Evolutionary conservation across 1,140 invertebrate species (phyloP).

Genomic region (Ceratina japonica): DNA sequence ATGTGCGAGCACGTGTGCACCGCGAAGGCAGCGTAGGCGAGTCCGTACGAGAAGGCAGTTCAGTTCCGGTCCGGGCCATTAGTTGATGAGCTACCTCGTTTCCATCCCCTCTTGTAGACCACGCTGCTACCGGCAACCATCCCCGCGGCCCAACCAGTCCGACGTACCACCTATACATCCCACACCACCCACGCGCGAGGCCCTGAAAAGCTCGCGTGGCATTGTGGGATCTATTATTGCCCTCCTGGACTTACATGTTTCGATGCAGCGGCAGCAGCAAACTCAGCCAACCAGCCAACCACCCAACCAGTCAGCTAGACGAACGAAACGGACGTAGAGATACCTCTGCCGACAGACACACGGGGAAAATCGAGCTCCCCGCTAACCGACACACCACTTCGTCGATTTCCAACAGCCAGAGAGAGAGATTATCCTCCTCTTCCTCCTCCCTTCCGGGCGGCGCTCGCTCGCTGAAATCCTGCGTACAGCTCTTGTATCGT

Average conservation of each 20-base stretch:
- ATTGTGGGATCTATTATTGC: constrained; percentile 78
- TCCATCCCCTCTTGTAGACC: constrained; percentile 54
- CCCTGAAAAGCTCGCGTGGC: constrained; percentile 74
- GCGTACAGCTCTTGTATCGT: constrained; percentile 20
- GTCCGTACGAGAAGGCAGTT: constrained; percentile 67
- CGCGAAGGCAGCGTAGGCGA: constrained; percentile 52
- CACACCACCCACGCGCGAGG: constrained; percentile 54
- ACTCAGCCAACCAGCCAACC: constrained; percentile 57
- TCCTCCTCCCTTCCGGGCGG: neutral
- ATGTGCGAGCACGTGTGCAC: constrained; percentile 41
- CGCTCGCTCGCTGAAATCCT: constrained; percentile 52
- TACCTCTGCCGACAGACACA: constrained; percentile 46
- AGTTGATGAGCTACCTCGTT: constrained; percentile 78
- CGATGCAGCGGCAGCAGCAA: constrained; percentile 67
- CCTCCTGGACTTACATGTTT: constrained; percentile 74
- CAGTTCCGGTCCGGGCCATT: constrained; percentile 79
- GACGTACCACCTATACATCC: constrained; percentile 33
- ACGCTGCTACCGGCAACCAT: constrained; percentile 23
- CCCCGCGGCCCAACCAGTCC: constrained; percentile 30
- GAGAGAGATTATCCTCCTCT: constrained; percentile 1
- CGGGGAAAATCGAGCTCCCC: constrained; percentile 39
- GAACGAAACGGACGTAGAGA: constrained; percentile 36
- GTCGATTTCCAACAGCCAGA: constrained; percentile 27
- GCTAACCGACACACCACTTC: constrained; percentile 24
- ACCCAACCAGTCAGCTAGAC: constrained; percentile 27